A percentile compares a stretch with the other conserved stretches of the same genome.
Conservation (phyloP, 1,140 invertebrate genomes). For the Tribolium madens region DNA sequence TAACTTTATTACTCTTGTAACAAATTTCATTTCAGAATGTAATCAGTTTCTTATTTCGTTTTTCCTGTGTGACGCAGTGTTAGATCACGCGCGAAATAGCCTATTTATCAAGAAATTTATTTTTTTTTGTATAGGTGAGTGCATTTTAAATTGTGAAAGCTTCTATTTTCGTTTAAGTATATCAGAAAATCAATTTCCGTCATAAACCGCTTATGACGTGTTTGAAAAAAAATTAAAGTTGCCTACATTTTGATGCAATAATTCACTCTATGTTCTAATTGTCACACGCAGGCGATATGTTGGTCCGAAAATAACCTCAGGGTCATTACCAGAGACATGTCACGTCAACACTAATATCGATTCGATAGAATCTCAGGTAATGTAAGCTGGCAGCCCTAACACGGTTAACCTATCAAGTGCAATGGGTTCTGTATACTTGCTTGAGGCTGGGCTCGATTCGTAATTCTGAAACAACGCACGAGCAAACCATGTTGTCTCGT, state of each 20-base stretch:
- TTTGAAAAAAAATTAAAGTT: neutral
- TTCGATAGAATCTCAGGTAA: constrained; percentile 17
- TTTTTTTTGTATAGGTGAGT: neutral
- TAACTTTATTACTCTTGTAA: neutral
- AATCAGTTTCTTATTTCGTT: neutral
- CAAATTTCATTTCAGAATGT: no score
- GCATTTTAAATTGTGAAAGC: neutral
- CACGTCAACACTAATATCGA: constrained; percentile 14
- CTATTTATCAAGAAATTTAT: neutral
- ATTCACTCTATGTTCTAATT: neutral
- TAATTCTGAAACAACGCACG: neutral
- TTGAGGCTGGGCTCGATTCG: neutral
- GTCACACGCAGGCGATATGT: neutral
- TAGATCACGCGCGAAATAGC: neutral
- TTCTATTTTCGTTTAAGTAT: neutral
- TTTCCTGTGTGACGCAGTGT: neutral
- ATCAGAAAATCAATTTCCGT: constrained; percentile 5
- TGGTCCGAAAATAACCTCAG: constrained; percentile 3
- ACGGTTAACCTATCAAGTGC: constrained; percentile 12
- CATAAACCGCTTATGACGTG: neutral
- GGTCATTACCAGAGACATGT: constrained; percentile 22
- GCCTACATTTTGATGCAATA: neutral
- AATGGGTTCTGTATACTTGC: constrained; percentile 5
- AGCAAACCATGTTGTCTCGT: constrained; percentile 12
- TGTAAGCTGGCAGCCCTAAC: constrained; percentile 1